Evolutionary conservation across 1,140 invertebrate species (phyloP), one percentile per base, ranked within the genome.

Genomic region (Drosophila tristis): DNA sequence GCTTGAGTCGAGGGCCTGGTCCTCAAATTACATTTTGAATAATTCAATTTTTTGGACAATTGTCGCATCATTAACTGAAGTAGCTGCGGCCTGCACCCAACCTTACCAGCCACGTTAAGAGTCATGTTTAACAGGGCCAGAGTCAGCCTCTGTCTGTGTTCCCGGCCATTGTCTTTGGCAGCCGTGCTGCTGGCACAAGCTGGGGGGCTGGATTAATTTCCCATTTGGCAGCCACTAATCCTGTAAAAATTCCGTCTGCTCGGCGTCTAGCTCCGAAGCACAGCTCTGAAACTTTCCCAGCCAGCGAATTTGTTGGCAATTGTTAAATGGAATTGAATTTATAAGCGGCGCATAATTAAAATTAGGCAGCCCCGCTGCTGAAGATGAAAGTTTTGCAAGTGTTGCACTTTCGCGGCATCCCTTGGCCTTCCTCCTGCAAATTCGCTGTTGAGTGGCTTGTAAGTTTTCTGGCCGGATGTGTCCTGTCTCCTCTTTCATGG

Each of bases 261-360:
- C 26, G 57, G n/a, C 51, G 55, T 70, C 75, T 78, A 65, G 59
- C 13, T 35, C 26, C 20, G 55, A 15, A 56, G 39, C 54, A 61
- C 71, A 29, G 44, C 20, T 20, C 20, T 7, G 15, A 67, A 86
- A 85, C 25, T 80, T 84, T 84, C 25, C 43, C 49, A 67, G 60
- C 65, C 56, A 16, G 55, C 59, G 58, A 70, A 84, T 60, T 76
- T 58, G 66, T 73, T 86, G 80, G 79, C 77, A 89, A 87, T 87
- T 87, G 82, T 87, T 87, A 89, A 87, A 82, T 67, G 82, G 75
- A 87, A 87, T 87, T 87, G 82, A 87, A 87, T 87, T 87, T 87
- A 82, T 87, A 87, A 87, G 84, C 82, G 70, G 64, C 57, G 79
- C 82, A 89, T 87, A 87, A 87, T 87, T 87, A 87, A 87, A 87